Evolutionary conservation across 2,797 vertebrate species (phyloP).

Genomic region (Galagoides demidoff): DNA sequence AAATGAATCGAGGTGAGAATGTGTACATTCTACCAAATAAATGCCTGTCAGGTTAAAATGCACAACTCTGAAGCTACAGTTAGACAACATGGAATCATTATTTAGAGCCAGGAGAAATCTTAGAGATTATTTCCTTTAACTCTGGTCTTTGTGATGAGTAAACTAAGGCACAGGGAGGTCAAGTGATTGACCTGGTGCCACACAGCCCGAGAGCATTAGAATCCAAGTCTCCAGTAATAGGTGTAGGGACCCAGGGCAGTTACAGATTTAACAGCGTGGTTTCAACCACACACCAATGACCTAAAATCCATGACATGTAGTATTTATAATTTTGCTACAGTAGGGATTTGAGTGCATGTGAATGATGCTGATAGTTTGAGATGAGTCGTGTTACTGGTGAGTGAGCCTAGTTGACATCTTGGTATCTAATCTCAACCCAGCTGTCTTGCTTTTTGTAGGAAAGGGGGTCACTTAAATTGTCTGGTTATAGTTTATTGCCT

Average conservation of each 20-base stretch:
- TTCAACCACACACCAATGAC: not conserved
- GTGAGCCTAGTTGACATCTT: not conserved
- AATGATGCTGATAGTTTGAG: not conserved
- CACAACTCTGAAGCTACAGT: not conserved
- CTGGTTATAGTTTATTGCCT: constrained; percentile 20
- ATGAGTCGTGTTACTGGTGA: not conserved
- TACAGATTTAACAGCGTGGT: not conserved
- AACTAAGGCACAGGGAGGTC: not conserved
- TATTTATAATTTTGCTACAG: not conserved
- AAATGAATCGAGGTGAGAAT: constrained; percentile 8
- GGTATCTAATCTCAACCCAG: not conserved
- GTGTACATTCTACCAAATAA: not conserved
- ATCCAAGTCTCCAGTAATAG: not conserved
- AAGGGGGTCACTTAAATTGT: not conserved
- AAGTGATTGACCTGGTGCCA: not conserved
- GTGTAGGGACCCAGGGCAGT: not conserved
- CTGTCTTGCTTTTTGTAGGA: constrained; percentile 16
- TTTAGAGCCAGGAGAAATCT: not conserved
- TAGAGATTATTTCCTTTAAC: not conserved
- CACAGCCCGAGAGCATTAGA: not conserved
- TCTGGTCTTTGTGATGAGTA: not conserved
- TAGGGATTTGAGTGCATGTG: not conserved
- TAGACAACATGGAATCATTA: not conserved
- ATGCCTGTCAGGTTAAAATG: not conserved
- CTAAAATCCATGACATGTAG: not conserved